Evolutionary conservation across 2,797 vertebrate species (phyloP), one percentile per base, ranked within the genome.

Genomic region (Nannoperca australis): DNA sequence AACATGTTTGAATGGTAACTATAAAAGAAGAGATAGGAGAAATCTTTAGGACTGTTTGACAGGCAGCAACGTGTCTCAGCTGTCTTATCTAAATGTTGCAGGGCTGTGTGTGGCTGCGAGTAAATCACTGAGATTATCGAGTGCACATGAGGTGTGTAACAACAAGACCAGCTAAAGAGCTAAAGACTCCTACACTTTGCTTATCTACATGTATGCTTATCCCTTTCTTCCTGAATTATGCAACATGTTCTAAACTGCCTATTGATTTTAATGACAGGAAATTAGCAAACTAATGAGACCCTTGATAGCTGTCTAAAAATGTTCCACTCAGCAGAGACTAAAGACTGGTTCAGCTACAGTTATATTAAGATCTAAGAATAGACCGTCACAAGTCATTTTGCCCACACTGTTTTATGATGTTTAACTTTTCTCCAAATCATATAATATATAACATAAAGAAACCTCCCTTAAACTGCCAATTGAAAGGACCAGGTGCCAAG

Each of bases 91-190:
- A 20, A 8, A 27, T 14, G 56, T 71, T 61, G 5, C 56, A 73
- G 36, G 11, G 4, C 7, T 34, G 50, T 38, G 53, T 74, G 22
- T 40, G 22, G 22, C 44, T 65, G 27, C 20, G 9, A 38, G 62
- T 50, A 18, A 58, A 59, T 61, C 49, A 42, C 51, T 51, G 34
- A 75, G 56, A 69, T 49, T 17, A 76, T 56, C 50, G 47, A 62
- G 20, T 67, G 45, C 36, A 60, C 18, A 17, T 12, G n/a, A 68
- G 54, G 27, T 61, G 65, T 62, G 40, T 30, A 45, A 60, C 65
- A 38, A 30, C 40, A 15, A 42, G n/a, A 73, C 20, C 51, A 38
- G 44, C 61, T 38, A 40, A 27, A 49, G 61, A 32, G 5, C 17
- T 30, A 30, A 42, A 56, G 36, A 44, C 44, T n/a, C 12, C 27